Evolutionary conservation across 2,797 vertebrate species (phyloP), one percentile per base, ranked within the genome.

Genomic region (Tadarida brasiliensis): DNA sequence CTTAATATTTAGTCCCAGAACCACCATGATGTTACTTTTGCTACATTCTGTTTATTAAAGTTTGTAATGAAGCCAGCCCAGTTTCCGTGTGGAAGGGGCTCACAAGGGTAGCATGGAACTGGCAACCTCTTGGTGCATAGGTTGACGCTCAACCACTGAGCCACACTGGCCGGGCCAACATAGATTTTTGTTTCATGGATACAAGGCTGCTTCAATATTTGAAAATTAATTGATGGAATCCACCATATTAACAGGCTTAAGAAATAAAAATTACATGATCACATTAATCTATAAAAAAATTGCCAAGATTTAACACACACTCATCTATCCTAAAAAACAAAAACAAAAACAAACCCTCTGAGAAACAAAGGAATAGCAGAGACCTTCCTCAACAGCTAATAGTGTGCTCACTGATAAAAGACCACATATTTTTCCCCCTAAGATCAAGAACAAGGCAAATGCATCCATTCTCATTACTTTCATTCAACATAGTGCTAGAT

Each of bases 51-150:
- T 11, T 9, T 49, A 11, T 49, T 11, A 8, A 8, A 8, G 10
- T 11, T 49, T 16, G 54, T 16, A 1, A 15, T 54, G 3, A 12
- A 17, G 54, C 54, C 54, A 54, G 12, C 54, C 14, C 54, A 54
- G 5, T 17, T 3, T 54, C 14, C 3, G 14, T 17, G 15, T 54
- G 14, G 54, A 16, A 4, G 14, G 3, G 16, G 5, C 54, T 3
- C 14, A 12, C 51, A 54, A 11, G 51, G 51, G 15, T 12, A 6
- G 7, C 16, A 65, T 17, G 2, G 12, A 65, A 65, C 30, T 14
- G 30, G 14, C 28, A 65, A n/a, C 28, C 61, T 65, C 30, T 65
- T 65, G 28, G 61, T 30, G 28, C 16, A 65, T 65, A 28, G 61
- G 15, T 30, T 28, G 14, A 65, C 30, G 61, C 28, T 65, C 30